A percentile compares a stretch with the other conserved stretches of the same genome.
Conservation (phyloP, 1,140 invertebrate species). For the Tetranychus cinnabarinus region DNA sequence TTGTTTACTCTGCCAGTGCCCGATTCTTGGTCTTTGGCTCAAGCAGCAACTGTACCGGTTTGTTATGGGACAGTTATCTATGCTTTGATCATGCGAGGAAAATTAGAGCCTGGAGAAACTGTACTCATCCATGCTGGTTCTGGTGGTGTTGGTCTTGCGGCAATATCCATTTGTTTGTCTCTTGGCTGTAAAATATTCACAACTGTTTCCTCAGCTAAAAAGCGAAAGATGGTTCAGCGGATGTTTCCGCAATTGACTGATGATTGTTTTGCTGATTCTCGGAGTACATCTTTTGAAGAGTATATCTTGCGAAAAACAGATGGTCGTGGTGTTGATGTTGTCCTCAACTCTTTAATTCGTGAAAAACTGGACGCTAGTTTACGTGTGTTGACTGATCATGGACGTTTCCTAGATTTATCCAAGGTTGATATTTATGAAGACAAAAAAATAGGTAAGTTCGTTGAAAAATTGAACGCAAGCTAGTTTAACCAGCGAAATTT, state of each 20-base stretch:
- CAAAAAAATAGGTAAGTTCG: constrained; percentile 60
- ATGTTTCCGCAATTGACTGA: constrained; percentile 26
- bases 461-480: constrained; percentile 18
- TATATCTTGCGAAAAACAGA: constrained; percentile 20
- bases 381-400: constrained; percentile 62
- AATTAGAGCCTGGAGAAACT: constrained; percentile 50
- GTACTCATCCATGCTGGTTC: constrained; percentile 85
- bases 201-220: constrained; percentile 33
- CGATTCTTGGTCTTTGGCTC: constrained; percentile 56
- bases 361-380: constrained; percentile 71
- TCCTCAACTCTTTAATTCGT: constrained; percentile 77
- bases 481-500: constrained; percentile 40
- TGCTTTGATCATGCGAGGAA: constrained; percentile 43
- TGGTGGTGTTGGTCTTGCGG: constrained; percentile 83
- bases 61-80: constrained; percentile 56
- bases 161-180: constrained; percentile 67
- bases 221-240: constrained; percentile 24
- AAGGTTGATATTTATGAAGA: constrained; percentile 88
- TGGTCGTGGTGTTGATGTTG: constrained; percentile 60
- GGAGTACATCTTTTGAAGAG: constrained; percentile 29
- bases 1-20: constrained; percentile 54
- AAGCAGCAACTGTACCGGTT: constrained; percentile 78
- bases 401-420: constrained; percentile 80
- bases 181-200: constrained; percentile 67
- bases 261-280: constrained; percentile 28